Base-by-base conservation (phyloP, 1,140 invertebrate genomes). In the Schlechtendalia chinensis region DNA sequence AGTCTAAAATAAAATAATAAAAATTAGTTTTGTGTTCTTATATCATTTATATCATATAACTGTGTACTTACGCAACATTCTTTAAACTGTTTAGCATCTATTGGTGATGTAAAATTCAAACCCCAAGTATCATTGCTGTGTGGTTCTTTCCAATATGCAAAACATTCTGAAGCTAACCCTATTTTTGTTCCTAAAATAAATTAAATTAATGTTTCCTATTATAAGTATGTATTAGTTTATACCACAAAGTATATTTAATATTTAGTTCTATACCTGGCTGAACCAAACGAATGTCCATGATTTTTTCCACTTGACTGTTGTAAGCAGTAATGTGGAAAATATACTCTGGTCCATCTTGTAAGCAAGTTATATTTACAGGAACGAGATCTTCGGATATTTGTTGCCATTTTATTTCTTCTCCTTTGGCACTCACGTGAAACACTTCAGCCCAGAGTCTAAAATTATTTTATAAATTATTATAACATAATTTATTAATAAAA, bases 81-180 rank as follows among this genome's bases (percentile, higher is more conserved):
- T 86, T 94, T 89, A 87, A 98, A 98, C 87, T 97, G 94, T 88
- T 97, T 96, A 81, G 96, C 96, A 87, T 98, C 96, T 84, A 96
- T 95, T 27, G 96, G 92, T 59, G 96, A 98, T 59, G 96, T 98
- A 86, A 98, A 98, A 87, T 98, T 98, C 79, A 98, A 90, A 65
- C 97, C 96, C 96, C 97, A 98, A n/a, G 97, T 98, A 86, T 97
- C 96, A 86, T 95, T 96, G 82, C 95, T 96, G 90, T 94, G 93
- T 4, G 94, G 92, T 88, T 98, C 97, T 87, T 97, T 97, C 96
- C 96, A 98, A 86, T 98, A 98, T 54, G 98, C 95, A 87, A 98
- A 98, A 87, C 96, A 98, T 89, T 98, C 96, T 14, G 96, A 98
- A 29, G 96, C 96, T 87, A 97, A 96, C 16, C 96, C 96, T 84